Base-by-base conservation (phyloP, 2,113 vertebrate genomes). In the Hypanus sabinus region DNA sequence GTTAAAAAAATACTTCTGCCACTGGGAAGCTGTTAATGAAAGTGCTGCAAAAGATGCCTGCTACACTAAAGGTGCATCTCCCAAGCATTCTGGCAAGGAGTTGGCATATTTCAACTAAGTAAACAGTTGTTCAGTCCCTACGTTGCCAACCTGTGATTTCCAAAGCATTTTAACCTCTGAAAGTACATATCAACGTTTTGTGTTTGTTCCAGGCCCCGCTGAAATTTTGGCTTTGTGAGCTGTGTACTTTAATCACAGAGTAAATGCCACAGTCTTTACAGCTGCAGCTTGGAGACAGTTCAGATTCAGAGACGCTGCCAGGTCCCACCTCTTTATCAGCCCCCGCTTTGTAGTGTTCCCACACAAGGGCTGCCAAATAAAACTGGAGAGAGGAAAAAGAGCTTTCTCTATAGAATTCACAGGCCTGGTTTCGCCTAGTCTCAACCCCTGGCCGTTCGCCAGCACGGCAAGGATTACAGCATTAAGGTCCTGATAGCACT, bases 301-400 rank as follows among this genome's bases (percentile, higher is more conserved):
- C 68, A 93, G 91, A 93, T 73, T 93, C 68, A 12, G 36, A 27
- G 36, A 93, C 91, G 14, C 24, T 71, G 91, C 91, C 36, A 73
- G 91, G 65, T 93, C 80, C 95, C 94, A 94, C 90, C 93, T 96
- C 95, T 94, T 0, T 94, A 95, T 87, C 95, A 95, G 93, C 95
- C 70, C 95, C 57, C 94, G 81, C 95, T 94, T 95, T 73, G 93
- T 94, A 95, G 95, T 94, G 95, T 96, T 98, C 97, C 97, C 97
- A 97, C 96, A 96, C 95, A 96, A 94, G 95, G 94, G 87, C 95
- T 97, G 97, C 98, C 98, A 97, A 95, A 94, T 95, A 95, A 97
- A 97, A 96, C 95, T 94, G 95, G 94, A 14, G 94, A 96, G 96
- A 97, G 97, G 95, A 97, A 97, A 95, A 95, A 95, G 97, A 96